These are phyloP conservation scores for Nerophis ophidion DNA, from an alignment of 2,113 vertebrate genomes.

Conservation along the genomic window DNA sequence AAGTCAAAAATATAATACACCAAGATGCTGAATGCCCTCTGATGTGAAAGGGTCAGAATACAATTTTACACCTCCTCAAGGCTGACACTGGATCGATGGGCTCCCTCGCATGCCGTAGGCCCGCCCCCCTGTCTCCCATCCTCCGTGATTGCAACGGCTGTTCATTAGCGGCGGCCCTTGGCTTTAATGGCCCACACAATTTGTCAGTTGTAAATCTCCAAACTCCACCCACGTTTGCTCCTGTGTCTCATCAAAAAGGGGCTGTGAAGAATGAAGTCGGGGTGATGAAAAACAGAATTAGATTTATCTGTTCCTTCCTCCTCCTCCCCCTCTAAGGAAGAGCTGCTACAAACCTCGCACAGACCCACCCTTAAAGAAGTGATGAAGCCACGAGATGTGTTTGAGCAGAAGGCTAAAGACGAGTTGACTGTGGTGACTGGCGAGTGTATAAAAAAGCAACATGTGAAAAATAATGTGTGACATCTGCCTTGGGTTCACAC, in stretches of 20 bases:
- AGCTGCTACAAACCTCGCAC: slow-evolving; percentile 21
- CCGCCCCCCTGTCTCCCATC: slow-evolving; percentile 24
- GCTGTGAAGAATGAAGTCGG: slow-evolving; percentile 52
- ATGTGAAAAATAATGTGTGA: too few relatives aligned
- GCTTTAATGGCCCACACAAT: slow-evolving; percentile 47
- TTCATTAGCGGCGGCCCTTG: slow-evolving; percentile 47
- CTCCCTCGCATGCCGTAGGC: not conserved
- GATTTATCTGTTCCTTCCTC: slow-evolving; percentile 45
- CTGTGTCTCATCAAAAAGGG: slow-evolving; percentile 53
- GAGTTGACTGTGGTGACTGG: not conserved
- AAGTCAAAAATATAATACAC: not conserved
- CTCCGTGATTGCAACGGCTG: slow-evolving; percentile 36
- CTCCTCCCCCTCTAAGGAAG: slow-evolving; percentile 17
- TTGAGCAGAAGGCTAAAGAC: slow-evolving; percentile 16
- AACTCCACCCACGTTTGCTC: slow-evolving; percentile 50
- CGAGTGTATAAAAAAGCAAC: not conserved
- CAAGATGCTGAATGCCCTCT: slow-evolving; percentile 26
- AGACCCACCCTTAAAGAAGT: slow-evolving; percentile 10
- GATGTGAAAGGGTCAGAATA: slow-evolving; percentile 21
- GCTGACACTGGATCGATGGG: slow-evolving; percentile 35
- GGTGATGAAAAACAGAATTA: slow-evolving; percentile 57
- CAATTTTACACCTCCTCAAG: slow-evolving; percentile 7
- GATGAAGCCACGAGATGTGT: slow-evolving; percentile 30
- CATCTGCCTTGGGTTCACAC: too few relatives aligned
- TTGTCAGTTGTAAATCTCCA: slow-evolving; percentile 49